Evolutionary conservation across 2,888 invertebrate genomes (phyloP), one percentile per base, ranked within the genome.

Genomic region (Eilema sororculum): DNA sequence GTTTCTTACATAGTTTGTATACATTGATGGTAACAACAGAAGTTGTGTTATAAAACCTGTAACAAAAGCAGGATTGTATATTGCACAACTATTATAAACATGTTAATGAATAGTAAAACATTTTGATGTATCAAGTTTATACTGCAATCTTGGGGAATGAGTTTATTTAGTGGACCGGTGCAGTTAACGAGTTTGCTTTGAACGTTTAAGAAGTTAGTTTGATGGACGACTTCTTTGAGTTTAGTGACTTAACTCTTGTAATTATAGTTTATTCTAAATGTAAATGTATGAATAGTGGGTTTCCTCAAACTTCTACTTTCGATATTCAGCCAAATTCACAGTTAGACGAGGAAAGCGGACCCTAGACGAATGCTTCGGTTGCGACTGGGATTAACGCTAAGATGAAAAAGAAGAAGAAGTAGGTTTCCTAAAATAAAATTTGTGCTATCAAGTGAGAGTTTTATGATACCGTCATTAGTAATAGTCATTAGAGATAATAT

Each of bases 91-190:
- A 74, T 75, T 73, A 73, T 72, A 71, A 74, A 79, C 73, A 74
- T 72, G 77, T 80, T 86, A 82, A 89, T 87, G 83, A 85, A 84
- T 82, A 79, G 78, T 86, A 81, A 86, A 85, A 77, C 82, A 80
- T 78, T n/a, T 83, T 87, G 74, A 88, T 86, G 84, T 73, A 71
- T 68, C 65, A 85, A 87, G 87, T 89, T 89, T 86, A 84, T 85
- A 87, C 83, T 82, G 80, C 79, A 80, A 83, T 76, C 75, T 74
- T 75, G 72, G 68, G 65, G 59, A 68, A 82, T 73, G 74, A 72
- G 72, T 82, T 80, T 78, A 75, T 80, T 74, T 65, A 69, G 62
- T 65, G 28, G 33, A 37, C 20, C 64, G 13, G 63, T 37, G 41
- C 62, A 62, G 24, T 68, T 67, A 20, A 33, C 13, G 69, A 72